Evolutionary conservation across 2,888 invertebrate species (phyloP), one percentile per base, ranked within the genome.

Genomic region (Stegophylla sp.): DNA sequence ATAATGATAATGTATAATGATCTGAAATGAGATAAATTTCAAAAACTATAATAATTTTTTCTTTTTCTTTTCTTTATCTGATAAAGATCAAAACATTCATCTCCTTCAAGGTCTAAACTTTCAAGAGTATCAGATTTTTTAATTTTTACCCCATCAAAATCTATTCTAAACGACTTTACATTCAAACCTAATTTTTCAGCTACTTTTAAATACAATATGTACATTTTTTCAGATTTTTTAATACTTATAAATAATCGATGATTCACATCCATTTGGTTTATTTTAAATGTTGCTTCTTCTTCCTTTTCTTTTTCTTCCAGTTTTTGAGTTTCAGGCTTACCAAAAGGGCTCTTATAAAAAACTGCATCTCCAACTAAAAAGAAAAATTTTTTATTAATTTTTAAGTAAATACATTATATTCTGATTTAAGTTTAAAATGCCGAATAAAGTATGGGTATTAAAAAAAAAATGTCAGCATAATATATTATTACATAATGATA

Each of bases 31-130:
- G n/a, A n/a, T n/a, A n/a, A n/a, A n/a, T n/a, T n/a, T n/a, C n/a
- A n/a, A n/a, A n/a, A n/a, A n/a, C n/a, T n/a, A n/a, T n/a, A n/a
- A n/a, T n/a, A n/a, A n/a, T n/a, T n/a, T n/a, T n/a, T n/a, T n/a
- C n/a, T n/a, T n/a, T n/a, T n/a, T 34, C 34, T 5, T 34, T 34
- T 34, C 7, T 34, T 34, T 34, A 5, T 34, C 4, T 3, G 34
- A 7, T 9, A 63, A 28, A 72, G 53, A 20, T 72, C 72, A 53
- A 72, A 72, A 72, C 72, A 72, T 23, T 72, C 72, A 23, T 26
- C 53, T 12, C 72, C 72, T 15, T 72, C 72, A 12, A 72, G 53
- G 13, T 72, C 72, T 51, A 72, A 34, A 53, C 72, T 72, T 20
- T 72, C 72, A 7, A 53, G 5, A 3, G 72, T 53, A 53, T 72